Evolutionary conservation across 2,888 invertebrate species (phyloP), one percentile per base, ranked within the genome.

Genomic region (Piscicola geometra): DNA sequence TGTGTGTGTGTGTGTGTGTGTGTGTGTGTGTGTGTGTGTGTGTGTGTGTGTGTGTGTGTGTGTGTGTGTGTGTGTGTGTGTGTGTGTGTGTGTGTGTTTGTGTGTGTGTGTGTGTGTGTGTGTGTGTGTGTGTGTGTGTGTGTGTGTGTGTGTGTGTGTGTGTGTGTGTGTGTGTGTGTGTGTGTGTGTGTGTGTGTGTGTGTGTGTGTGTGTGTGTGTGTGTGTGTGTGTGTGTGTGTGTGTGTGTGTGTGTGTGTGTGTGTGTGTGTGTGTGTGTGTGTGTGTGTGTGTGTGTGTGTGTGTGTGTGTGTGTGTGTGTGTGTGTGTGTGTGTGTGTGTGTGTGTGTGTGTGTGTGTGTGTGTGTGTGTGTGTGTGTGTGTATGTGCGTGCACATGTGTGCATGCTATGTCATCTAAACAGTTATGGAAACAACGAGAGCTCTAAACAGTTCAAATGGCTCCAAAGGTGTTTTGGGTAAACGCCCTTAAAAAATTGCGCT

Each of bases 141-240:
- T 68, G 35, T 68, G 35, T 68, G 35, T 68, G 68, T 68, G 68
- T 68, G 68, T 68, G 68, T 68, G 68, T 68, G 68, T 68, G 68
- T 68, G 68, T 68, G 68, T 68, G 68, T 68, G 68, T 68, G 68
- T 68, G 68, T 68, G 68, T 68, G 68, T 68, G 68, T 68, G 32
- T 68, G 68, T 68, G 68, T 68, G 68, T 68, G 68, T 68, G 68
- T 68, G 68, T 68, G 68, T 28, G 68, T 68, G 32, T 68, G 68
- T 68, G 68, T 68, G 68, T 68, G 68, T 68, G 68, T 68, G 30
- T 68, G 68, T 28, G 68, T 68, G 68, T 68, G 68, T 68, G 68
- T 68, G 68, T 68, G 68, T 28, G 68, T 41, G 41, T 64, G 64
- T 64, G 64, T 64, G 64, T 64, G 30, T 64, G 64, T 64, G 30